Evolutionary conservation across 2,888 invertebrate genomes (phyloP).

Genomic region (Melieria omissa): DNA sequence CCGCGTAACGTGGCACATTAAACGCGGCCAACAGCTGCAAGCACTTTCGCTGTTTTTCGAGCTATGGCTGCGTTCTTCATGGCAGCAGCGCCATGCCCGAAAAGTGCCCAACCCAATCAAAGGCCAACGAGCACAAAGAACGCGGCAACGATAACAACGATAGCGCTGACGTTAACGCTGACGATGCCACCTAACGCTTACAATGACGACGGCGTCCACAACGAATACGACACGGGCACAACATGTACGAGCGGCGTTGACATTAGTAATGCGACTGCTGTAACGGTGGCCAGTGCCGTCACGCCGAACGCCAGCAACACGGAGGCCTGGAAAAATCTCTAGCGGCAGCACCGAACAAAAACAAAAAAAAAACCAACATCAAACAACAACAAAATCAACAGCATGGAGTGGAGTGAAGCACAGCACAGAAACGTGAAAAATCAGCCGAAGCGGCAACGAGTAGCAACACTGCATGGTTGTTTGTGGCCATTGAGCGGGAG

Average conservation of each 20-base stretch:
- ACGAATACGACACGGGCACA: slow-evolving; percentile 42
- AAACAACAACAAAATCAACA: background rate
- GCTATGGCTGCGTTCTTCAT: no score
- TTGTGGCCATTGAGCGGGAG: background rate
- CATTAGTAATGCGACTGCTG: slow-evolving; percentile 60
- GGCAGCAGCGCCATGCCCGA: no score
- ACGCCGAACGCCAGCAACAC: slow-evolving; percentile 45
- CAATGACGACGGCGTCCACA: background rate
- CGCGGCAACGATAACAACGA: background rate
- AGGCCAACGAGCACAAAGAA: background rate
- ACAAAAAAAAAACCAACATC: slow-evolving; percentile 23
- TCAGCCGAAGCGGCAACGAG: slow-evolving; percentile 27
- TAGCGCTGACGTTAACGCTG: slow-evolving; percentile 15
- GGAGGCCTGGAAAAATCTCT: slow-evolving; percentile 45
- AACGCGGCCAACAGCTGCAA: no score
- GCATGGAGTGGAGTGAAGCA: slow-evolving; percentile 37
- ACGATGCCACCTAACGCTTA: background rate
- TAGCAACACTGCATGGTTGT: slow-evolving; percentile 18
- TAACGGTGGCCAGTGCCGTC: slow-evolving; percentile 48
- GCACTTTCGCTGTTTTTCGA: no score
- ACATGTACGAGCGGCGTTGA: slow-evolving; percentile 61
- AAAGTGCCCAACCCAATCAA: no score
- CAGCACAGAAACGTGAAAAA: slow-evolving; percentile 32
- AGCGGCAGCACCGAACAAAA: slow-evolving; percentile 32
- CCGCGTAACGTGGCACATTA: background rate